Evolutionary conservation across 2,797 vertebrate genomes (phyloP).

Genomic region (Sebastes nivosus): DNA sequence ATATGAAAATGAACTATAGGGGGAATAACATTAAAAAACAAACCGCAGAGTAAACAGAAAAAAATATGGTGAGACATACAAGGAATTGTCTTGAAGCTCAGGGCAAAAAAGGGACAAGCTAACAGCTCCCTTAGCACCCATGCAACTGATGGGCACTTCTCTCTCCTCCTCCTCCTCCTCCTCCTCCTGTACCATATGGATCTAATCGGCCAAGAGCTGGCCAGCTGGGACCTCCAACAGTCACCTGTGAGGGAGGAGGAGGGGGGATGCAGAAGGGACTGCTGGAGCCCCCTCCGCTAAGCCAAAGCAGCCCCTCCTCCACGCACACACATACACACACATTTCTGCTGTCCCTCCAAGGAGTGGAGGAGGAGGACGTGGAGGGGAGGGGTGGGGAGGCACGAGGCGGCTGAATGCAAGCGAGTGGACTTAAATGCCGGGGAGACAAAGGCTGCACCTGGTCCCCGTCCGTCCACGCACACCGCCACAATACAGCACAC

Average conservation of each 20-base stretch:
- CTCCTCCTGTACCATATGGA: constrained; percentile 90
- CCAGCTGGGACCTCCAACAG: constrained; percentile 98
- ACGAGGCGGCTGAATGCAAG: constrained; percentile 88
- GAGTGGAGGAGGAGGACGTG: constrained; percentile 21
- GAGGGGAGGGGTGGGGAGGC: constrained; percentile 46
- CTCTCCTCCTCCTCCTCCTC: constrained; percentile 39
- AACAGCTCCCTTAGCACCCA: constrained; percentile 58
- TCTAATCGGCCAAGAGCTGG: constrained; percentile 95
- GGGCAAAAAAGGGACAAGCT: constrained; percentile 62
- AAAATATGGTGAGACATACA: not conserved
- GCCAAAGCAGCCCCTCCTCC: constrained; percentile 57
- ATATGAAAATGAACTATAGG: constrained; percentile 22
- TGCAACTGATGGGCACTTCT: constrained; percentile 45
- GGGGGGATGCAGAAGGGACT: constrained; percentile 67
- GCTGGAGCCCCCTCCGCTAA: constrained; percentile 59
- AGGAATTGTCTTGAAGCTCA: not conserved
- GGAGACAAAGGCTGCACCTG: constrained; percentile 98
- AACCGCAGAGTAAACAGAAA: not conserved
- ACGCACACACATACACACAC: constrained; percentile 38
- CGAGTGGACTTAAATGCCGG: constrained; percentile 79
- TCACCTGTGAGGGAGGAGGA: constrained; percentile 93
- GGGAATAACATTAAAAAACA: not conserved
- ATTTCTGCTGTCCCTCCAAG: constrained; percentile 59
- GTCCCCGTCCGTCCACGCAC: constrained; percentile 83
- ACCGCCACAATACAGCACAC: constrained; percentile 86